A percentile compares a stretch with the other conserved stretches of the same genome.
Evolutionary conservation across 2,113 vertebrate genomes (phyloP).

Genomic region (Corapipo altera): DNA sequence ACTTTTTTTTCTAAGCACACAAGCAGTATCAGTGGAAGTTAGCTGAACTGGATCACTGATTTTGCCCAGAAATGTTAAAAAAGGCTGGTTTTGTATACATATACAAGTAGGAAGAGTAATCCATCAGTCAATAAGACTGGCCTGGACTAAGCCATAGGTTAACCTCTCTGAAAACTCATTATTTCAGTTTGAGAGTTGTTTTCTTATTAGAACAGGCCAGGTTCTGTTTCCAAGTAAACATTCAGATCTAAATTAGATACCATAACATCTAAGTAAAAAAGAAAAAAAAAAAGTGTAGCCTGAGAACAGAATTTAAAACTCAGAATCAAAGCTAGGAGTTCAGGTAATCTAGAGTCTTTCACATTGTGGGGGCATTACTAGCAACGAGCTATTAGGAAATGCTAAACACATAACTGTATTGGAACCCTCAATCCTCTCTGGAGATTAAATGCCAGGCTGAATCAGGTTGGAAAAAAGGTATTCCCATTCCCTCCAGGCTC

Average conservation of each 20-base stretch:
- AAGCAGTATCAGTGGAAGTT: neutral
- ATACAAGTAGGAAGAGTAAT: neutral
- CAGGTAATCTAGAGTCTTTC: neutral
- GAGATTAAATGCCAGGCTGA: conserved; percentile 53
- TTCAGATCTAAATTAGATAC: neutral
- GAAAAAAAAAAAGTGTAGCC: neutral
- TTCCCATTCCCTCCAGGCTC: neutral
- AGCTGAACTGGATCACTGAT: neutral
- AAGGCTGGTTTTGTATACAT: neutral
- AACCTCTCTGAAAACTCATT: neutral
- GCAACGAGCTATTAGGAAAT: conserved; percentile 5
- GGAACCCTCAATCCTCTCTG: conserved; percentile 7
- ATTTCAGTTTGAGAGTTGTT: neutral
- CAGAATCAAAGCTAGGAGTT: neutral
- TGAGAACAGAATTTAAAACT: neutral
- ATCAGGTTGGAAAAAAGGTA: conserved; percentile 29
- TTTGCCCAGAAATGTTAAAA: conserved; percentile 16
- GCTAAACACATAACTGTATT: conserved; percentile 15
- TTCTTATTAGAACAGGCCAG: neutral
- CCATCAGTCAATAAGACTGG: neutral
- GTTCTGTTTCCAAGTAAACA: neutral
- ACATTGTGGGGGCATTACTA: neutral
- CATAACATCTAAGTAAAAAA: accelerated
- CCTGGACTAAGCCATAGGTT: neutral
- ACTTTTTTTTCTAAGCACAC: neutral